These are phyloP conservation scores for Anoplophora glabripennis DNA, from an alignment of 1,140 invertebrate genomes.

Conservation along the genomic window DNA sequence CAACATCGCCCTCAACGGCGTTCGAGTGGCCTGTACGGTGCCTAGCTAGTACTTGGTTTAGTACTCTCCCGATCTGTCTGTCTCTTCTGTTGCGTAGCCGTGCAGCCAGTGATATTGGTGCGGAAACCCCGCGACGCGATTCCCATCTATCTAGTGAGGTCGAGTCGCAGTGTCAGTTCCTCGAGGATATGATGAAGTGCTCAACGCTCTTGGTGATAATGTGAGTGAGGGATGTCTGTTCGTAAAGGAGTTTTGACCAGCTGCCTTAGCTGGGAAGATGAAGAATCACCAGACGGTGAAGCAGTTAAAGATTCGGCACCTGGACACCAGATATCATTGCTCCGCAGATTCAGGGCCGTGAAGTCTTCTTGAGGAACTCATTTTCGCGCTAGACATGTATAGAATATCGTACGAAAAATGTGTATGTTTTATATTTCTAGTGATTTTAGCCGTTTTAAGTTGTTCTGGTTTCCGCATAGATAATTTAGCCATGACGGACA, in stretches of 20 bases:
- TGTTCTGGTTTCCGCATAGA: slow-evolving; percentile 49
- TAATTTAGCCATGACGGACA: slow-evolving; percentile 39
- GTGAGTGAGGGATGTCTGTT: slow-evolving; percentile 31
- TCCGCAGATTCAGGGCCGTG: slow-evolving; percentile 22
- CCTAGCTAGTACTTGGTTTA: slow-evolving; percentile 16
- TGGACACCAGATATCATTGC: slow-evolving; percentile 34
- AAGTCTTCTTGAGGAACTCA: slow-evolving; percentile 25
- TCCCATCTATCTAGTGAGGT: not conserved
- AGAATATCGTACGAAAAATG: slow-evolving; percentile 48
- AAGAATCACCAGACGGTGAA: slow-evolving; percentile 22
- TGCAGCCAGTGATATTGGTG: slow-evolving; percentile 11
- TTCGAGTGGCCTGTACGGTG: slow-evolving; percentile 7
- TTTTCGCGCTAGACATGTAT: slow-evolving; percentile 45
- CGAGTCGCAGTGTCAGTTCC: slow-evolving; percentile 2
- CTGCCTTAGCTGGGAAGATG: slow-evolving; percentile 32
- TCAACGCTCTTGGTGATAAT: slow-evolving; percentile 14
- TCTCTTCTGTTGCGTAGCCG: slow-evolving; percentile 15
- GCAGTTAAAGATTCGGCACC: slow-evolving; percentile 22
- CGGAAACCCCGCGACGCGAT: not conserved
- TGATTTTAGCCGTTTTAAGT: slow-evolving; percentile 46
- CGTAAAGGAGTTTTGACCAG: slow-evolving; percentile 7
- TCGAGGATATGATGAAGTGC: no score
- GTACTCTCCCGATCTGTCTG: slow-evolving; percentile 18
- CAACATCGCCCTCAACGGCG: slow-evolving; percentile 27
- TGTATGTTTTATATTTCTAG: slow-evolving; percentile 48